These are phyloP conservation scores for Meiosimyza decipiens DNA, from an alignment of 2,888 invertebrate genomes.

Conservation along the genomic window DNA sequence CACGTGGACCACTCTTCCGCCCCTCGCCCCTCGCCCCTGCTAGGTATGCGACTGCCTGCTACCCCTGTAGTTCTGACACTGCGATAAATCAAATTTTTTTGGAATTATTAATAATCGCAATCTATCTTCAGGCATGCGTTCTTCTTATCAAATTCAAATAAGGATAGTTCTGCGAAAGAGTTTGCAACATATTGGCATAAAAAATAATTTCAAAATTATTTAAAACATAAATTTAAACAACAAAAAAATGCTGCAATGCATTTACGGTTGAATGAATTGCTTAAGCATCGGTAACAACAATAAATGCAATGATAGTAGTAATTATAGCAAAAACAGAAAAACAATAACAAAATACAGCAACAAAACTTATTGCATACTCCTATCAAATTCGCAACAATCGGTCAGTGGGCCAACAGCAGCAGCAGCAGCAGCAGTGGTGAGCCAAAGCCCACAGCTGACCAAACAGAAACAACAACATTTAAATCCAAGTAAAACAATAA, in stretches of 20 bases:
- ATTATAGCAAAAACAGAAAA: neutral
- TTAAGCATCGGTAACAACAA: neutral
- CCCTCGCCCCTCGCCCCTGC: too few species aligned
- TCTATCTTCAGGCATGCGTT: too few species aligned
- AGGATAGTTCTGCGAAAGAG: too few species aligned
- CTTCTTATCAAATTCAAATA: too few species aligned
- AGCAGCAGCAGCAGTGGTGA: neutral
- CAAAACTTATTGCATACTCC: slow-evolving; percentile 25
- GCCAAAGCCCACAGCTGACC: slow-evolving; percentile 2
- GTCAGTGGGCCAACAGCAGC: slow-evolving; percentile 22
- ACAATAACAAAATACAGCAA: slow-evolving; percentile 3
- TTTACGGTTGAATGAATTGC: slow-evolving; percentile 2
- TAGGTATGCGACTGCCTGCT: too few species aligned
- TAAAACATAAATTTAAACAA: neutral
- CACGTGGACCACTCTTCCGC: too few species aligned
- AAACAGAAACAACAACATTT: neutral
- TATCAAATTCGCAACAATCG: slow-evolving; percentile 13
- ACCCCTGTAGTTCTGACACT: too few species aligned
- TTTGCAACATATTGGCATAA: too few species aligned
- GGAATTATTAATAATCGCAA: too few species aligned
- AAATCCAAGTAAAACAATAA: neutral
- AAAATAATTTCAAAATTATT: too few species aligned
- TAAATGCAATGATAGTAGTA: neutral
- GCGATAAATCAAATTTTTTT: too few species aligned
- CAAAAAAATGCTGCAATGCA: neutral